phyloP scores from a whole-genome alignment of 2,797 vertebrate genomes.

The Sarcoramphus papa region DNA sequence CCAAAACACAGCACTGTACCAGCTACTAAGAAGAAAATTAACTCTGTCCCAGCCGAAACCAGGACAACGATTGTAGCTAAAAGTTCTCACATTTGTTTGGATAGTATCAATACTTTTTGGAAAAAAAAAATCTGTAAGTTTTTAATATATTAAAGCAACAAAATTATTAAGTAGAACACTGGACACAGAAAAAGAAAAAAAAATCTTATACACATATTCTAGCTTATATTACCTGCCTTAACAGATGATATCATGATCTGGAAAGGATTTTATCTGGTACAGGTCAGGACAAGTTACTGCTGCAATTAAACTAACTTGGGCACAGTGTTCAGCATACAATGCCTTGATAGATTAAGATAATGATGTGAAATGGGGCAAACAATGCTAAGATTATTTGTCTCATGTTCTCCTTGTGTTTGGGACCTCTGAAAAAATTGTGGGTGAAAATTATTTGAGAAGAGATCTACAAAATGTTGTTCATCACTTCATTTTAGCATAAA shows the following conservation, averaged over 20 bases:
- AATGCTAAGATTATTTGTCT: background rate
- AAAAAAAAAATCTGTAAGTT: fast-evolving
- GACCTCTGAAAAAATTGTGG: background rate
- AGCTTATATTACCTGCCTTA: background rate
- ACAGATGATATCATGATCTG: background rate
- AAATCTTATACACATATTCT: background rate
- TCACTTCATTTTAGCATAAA: background rate
- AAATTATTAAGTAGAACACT: background rate
- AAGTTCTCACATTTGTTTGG: background rate
- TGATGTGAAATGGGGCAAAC: background rate
- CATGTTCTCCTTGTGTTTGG: background rate
- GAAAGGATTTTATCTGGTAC: background rate
- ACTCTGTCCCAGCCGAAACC: no score
- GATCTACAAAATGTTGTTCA: background rate
- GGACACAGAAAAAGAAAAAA: background rate
- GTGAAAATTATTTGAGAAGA: background rate
- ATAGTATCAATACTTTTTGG: background rate
- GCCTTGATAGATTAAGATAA: background rate
- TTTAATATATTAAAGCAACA: background rate
- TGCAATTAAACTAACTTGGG: background rate
- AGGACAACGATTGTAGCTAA: background rate
- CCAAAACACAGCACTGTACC: no score
- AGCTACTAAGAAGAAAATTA: no score
- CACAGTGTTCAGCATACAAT: background rate
- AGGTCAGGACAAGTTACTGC: background rate